A percentile compares a stretch with the other conserved stretches of the same genome.
Evolutionary conservation across 1,140 invertebrate species (phyloP).

Genomic region (Lordiphosa mommai): DNA sequence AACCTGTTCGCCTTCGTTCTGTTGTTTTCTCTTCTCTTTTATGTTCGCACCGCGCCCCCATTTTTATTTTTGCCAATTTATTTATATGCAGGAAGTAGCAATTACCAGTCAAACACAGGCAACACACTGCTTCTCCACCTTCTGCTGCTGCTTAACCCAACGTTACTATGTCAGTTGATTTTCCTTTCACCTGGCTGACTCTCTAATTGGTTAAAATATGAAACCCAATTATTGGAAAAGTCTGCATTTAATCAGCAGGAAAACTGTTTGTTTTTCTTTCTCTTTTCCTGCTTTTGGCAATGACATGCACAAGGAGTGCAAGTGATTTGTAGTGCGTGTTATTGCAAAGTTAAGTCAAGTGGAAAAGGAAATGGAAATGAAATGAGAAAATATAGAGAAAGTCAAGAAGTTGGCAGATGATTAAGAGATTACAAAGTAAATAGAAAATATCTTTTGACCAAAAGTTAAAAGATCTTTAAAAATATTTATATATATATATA

Average conservation of each 20-base stretch:
- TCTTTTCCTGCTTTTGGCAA: too few relatives aligned
- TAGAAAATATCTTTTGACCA: too few relatives aligned
- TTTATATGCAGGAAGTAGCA: slow-evolving; percentile 68
- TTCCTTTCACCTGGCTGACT: slow-evolving; percentile 23
- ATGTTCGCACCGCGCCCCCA: slow-evolving; percentile 7
- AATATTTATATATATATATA: too few relatives aligned
- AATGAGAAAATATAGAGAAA: too few relatives aligned
- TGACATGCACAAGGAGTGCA: too few relatives aligned
- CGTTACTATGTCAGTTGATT: slow-evolving; percentile 32
- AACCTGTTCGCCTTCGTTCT: slow-evolving; percentile 25
- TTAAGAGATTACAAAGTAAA: too few relatives aligned
- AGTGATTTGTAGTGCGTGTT: too few relatives aligned
- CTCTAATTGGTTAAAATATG: slow-evolving; percentile 48
- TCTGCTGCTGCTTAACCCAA: background rate
- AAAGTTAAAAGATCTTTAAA: too few relatives aligned
- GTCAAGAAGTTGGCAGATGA: too few relatives aligned
- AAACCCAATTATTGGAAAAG: slow-evolving; percentile 17
- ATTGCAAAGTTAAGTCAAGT: too few relatives aligned
- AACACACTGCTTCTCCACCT: background rate
- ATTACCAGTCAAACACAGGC: slow-evolving; percentile 62
- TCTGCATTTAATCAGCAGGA: slow-evolving; percentile 16
- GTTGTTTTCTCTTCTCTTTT: background rate
- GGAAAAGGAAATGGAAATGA: too few relatives aligned
- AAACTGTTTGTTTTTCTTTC: too few relatives aligned
- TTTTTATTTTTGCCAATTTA: slow-evolving; percentile 41